Conservation (phyloP, 2,113 vertebrate genomes). For the Heterotis niloticus region DNA sequence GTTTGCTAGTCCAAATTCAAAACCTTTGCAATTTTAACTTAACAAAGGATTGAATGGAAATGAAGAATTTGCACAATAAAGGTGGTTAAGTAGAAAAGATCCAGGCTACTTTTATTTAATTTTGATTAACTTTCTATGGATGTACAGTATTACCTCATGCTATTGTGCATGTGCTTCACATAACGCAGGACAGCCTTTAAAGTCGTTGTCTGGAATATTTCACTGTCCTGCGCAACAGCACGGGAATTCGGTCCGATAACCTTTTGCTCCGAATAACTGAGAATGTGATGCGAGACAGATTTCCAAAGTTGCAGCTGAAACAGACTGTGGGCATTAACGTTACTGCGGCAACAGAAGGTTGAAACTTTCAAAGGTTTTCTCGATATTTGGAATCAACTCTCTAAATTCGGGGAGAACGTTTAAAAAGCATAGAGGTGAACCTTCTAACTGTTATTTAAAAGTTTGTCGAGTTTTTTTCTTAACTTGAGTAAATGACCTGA, state of each 20-base stretch:
- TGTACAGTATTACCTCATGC: slow-evolving; percentile 1
- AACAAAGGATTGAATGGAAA: no score
- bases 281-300: slow-evolving; percentile 40
- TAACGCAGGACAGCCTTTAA: not conserved
- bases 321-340: no score
- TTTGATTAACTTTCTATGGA: not conserved
- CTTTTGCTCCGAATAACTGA: slow-evolving; percentile 56
- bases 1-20: no score
- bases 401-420: no score
- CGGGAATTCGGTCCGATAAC: slow-evolving; percentile 65
- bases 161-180: not conserved
- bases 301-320: no score
- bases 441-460: no score
- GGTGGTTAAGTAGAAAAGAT: no score
- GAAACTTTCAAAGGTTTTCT: no score
- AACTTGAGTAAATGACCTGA: not conserved
- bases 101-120: not conserved
- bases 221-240: slow-evolving; percentile 49
- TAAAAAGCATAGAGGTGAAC: no score
- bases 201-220: slow-evolving; percentile 60
- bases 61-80: no score
- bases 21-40: not conserved
- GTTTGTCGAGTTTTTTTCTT: not conserved
- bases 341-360: no score
- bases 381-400: no score